Evolutionary conservation across 2,888 invertebrate genomes (phyloP).

Genomic region (Cotesia congregata): DNA sequence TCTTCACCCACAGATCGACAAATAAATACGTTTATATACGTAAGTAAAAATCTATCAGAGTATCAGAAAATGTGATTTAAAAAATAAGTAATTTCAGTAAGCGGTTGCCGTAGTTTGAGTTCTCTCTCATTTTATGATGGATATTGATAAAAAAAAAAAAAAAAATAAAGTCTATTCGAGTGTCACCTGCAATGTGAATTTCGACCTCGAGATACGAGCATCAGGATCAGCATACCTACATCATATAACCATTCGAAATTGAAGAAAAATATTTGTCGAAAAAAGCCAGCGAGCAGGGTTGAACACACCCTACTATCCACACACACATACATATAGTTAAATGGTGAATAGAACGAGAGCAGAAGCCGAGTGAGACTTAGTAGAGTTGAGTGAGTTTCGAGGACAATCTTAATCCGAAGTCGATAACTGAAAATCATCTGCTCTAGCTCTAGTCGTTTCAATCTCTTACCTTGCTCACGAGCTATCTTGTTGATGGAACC

Average conservation of each 20-base stretch:
- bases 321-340: not conserved
- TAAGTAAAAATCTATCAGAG: not conserved
- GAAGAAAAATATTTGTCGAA: conserved; percentile 39
- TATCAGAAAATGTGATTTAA: not conserved
- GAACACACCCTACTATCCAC: not conserved
- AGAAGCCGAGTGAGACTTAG: conserved; percentile 1
- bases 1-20: not conserved
- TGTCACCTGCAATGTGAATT: conserved; percentile 7
- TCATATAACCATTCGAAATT: conserved; percentile 17
- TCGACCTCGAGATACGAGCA: not conserved
- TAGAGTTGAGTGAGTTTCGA: not conserved
- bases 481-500: conserved; percentile 2
- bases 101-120: not conserved
- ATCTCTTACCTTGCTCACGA: conserved; percentile 5
- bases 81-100: not conserved
- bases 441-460: conserved; percentile 32
- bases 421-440: conserved; percentile 37
- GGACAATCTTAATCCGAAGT: conserved; percentile 29
- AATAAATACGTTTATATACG: not conserved
- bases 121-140: not conserved
- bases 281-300: conserved; percentile 1
- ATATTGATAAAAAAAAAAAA: conserved; percentile 1
- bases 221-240: not conserved
- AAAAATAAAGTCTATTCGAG: not conserved
- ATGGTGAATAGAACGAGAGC: not conserved